These are phyloP conservation scores for Plebejus melissa DNA, from an alignment of 2,888 invertebrate genomes.

Conservation along the genomic window DNA sequence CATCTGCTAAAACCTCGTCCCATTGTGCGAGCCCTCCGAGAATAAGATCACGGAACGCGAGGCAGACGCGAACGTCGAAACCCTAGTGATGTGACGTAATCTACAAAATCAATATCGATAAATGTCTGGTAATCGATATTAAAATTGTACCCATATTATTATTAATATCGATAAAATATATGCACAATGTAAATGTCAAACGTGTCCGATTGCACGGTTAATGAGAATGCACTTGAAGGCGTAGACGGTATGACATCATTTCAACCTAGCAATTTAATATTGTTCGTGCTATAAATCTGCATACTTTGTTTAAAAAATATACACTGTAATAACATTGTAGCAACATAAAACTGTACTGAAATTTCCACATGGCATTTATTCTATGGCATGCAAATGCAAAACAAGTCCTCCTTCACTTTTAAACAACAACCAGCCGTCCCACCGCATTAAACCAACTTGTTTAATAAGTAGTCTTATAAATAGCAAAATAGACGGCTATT, in stretches of 20 bases:
- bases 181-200: constrained; percentile 2
- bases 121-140: not conserved
- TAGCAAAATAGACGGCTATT: not conserved
- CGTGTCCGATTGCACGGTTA: constrained; percentile 22
- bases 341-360: not conserved
- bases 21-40: constrained; percentile 55
- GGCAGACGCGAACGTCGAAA: constrained; percentile 42
- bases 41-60: constrained; percentile 61
- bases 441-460: constrained; percentile 8
- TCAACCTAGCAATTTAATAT: not conserved
- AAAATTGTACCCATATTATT: constrained; percentile 33
- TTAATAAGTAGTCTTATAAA: constrained; percentile 1
- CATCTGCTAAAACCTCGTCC: constrained; percentile 59
- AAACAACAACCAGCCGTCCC: constrained; percentile 10
- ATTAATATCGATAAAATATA: constrained; percentile 33
- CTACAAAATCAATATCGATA: constrained; percentile 36
- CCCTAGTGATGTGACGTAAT: constrained; percentile 54
- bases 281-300: constrained; percentile 5
- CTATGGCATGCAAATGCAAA: constrained; percentile 16
- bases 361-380: not conserved
- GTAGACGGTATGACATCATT: constrained; percentile 19
- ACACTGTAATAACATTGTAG: not conserved
- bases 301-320: not conserved
- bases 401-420: constrained; percentile 18
- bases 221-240: constrained; percentile 24